These are phyloP conservation scores for Prinia subflava DNA, from an alignment of 2,113 vertebrate genomes.

Conservation along the genomic window DNA sequence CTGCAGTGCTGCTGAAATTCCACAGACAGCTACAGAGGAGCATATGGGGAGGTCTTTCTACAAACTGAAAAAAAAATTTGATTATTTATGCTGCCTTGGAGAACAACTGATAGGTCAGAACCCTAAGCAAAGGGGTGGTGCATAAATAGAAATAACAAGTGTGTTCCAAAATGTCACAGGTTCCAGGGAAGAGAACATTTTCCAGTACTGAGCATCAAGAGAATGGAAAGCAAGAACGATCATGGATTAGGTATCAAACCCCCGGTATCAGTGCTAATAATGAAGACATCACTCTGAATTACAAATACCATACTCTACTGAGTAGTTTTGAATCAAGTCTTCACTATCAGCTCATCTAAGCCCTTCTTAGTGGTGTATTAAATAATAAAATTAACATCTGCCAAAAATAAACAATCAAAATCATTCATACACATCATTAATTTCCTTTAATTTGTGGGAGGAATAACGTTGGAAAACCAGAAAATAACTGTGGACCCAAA, in stretches of 20 bases:
- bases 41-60: not conserved
- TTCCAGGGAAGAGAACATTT: not conserved
- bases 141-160: not conserved
- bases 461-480: not conserved
- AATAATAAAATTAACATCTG: not conserved
- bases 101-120: not conserved
- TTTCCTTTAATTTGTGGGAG: not conserved
- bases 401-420: not conserved
- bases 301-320: not conserved
- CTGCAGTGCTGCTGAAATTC: slow-evolving; percentile 6
- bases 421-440: fast-evolving
- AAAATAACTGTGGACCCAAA: not conserved
- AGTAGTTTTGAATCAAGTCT: not conserved
- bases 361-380: not conserved
- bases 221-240: not conserved
- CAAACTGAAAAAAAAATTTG: not conserved
- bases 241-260: not conserved
- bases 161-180: not conserved
- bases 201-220: not conserved
- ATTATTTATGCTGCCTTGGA: not conserved
- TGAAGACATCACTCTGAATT: not conserved
- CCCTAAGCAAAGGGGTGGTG: not conserved
- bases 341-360: not conserved
- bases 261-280: not conserved
- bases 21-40: not conserved